Evolutionary conservation across 2,797 vertebrate genomes (phyloP), one percentile per base, ranked within the genome.

Genomic region (Austrolebias charrua): DNA sequence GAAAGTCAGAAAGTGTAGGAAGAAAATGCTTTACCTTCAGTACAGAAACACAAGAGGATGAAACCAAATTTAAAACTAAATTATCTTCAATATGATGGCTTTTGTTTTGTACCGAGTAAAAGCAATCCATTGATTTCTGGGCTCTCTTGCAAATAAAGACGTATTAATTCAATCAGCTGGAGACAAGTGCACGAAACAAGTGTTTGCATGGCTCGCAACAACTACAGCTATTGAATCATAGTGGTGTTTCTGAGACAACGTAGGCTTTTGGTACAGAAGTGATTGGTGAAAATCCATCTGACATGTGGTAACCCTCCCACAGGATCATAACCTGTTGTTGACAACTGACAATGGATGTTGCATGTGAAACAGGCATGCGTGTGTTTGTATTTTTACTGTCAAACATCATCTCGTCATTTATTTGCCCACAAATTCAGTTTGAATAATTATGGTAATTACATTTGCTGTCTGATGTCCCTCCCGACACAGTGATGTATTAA

Each of bases 401-500:
- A 72, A 52, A 48, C 9, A 59, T 20, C 46, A 63, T 20, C 8
- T 69, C 68, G 44, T 73, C 69, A 65, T 86, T 77, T 73, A 63
- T 85, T 69, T 63, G 15, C 40, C 43, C n/a, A 53, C 61, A 55
- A 73, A 77, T 72, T 78, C 60, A 55, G 67, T 75, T 60, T 52
- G 71, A 76, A 55, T 49, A 71, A 55, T 75, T 80, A 69, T 75
- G 56, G 57, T 83, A 81, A 88, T 88, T 82, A 73, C 71, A 69
- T 84, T 78, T 70, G 57, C 73, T 78, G 75, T 75, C 72, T 62
- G 69, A 71, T 72, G 58, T 73, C 70, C 55, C 50, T 60, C 33
- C 69, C 68, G 76, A 69, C 76, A 78, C 74, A 58, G 72, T 76
- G 77, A 78, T 79, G 66, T 67, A 83, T 86, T 84, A 86, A 81